Base-by-base conservation (phyloP, 2,113 vertebrate genomes). In the Charina bottae region DNA sequence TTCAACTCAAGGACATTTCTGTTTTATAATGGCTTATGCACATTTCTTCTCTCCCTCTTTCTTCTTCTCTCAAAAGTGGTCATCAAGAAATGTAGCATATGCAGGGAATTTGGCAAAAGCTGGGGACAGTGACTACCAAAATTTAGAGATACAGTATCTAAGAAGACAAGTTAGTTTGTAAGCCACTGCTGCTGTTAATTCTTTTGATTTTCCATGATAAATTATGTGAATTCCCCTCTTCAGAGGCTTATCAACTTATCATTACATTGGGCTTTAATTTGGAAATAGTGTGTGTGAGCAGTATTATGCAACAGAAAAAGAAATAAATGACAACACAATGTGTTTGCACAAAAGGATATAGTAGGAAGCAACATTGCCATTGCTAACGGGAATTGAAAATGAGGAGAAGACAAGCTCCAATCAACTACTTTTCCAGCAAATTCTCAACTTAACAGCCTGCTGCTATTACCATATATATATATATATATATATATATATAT, bases 401-500 rank as follows among this genome's bases (percentile, higher is more conserved):
- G 1, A 92, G 46, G 89, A 6, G 6, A 21, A 23, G 19, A 85
- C 13, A 85, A 62, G 15, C 17, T 6, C 19, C 42, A 7, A 92
- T 94, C 91, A 95, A 89, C 12, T 72, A 46, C n/a, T 96, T 96
- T 96, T 93, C 68, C 89, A 88, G 78, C 49, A 91, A 78, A 92
- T 92, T 87, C 33, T 95, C 90, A 96, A 91, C 90, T 92, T 92
- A 95, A 68, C 64, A 95, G 62, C 37, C 92, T 88, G 33, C 21
- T 62, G 68, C 85, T 92, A 94, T 94, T 85, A 94, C 90, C 83
- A 72, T 88, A 91, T 93, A 96, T 94, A 95, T 93, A 93, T 95
- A n/a, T n/a, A n/a, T n/a, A n/a, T n/a, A n/a, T n/a, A n/a, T n/a
- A n/a, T n/a, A n/a, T n/a, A n/a, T n/a, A n/a, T n/a, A n/a, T n/a